Conservation (phyloP, 2,888 invertebrate species). For the Thelaira solivaga region DNA sequence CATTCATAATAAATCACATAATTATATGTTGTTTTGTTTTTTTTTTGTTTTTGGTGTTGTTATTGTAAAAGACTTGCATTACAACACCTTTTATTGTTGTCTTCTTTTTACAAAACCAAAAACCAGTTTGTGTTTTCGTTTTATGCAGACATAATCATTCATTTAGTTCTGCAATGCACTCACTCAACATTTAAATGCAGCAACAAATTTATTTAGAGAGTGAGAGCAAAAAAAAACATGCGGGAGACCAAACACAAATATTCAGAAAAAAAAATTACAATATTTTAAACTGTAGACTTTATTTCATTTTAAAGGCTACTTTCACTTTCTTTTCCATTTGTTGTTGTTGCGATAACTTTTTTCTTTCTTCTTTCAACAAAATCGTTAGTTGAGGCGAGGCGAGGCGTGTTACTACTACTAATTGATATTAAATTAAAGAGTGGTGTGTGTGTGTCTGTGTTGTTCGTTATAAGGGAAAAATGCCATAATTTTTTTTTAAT, state of each 20-base stretch:
- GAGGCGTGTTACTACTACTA: no score
- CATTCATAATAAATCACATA: constrained; percentile 26
- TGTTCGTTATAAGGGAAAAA: no score
- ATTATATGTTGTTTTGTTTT: no score
- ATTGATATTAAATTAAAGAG: constrained; percentile 34
- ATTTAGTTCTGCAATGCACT: constrained; percentile 42
- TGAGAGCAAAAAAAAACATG: constrained; percentile 7
- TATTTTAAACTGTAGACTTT: constrained; percentile 30
- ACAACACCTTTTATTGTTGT: constrained; percentile 3
- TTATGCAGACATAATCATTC: constrained; percentile 18
- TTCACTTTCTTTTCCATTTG: constrained; percentile 53
- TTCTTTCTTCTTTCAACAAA: constrained; percentile 2
- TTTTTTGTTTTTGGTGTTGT: neutral
- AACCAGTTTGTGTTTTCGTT: constrained; percentile 7
- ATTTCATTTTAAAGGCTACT: constrained; percentile 30
- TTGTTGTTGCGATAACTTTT: constrained; percentile 2
- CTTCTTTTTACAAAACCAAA: neutral
- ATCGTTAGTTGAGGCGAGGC: constrained; percentile 20
- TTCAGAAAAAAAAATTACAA: constrained; percentile 16
- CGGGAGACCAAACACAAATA: neutral
- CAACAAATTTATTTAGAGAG: neutral
- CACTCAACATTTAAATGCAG: neutral
- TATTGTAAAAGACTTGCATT: neutral
- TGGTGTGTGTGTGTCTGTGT: no score
- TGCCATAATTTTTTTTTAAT: no score